Conservation (phyloP, 1,140 invertebrate species). For the Chlorops oryzae region DNA sequence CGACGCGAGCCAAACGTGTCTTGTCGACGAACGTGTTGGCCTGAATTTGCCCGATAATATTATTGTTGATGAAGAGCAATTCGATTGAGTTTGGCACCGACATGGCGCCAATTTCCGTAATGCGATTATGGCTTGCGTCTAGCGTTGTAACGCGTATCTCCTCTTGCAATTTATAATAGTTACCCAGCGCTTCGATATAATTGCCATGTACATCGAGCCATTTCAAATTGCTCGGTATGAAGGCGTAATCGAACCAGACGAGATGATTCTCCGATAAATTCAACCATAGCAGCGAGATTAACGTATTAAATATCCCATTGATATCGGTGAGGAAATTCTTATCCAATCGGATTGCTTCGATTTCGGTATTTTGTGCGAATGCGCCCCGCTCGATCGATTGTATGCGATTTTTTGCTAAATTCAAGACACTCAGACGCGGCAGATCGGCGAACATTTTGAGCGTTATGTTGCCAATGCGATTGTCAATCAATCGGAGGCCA, state of each 20-base stretch:
- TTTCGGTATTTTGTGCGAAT: slow-evolving; percentile 65
- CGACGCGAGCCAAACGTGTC: slow-evolving; percentile 69
- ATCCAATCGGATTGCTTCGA: slow-evolving; percentile 75
- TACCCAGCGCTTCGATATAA: slow-evolving; percentile 66
- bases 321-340: slow-evolving; percentile 72
- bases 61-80: slow-evolving; percentile 76
- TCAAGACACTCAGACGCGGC: slow-evolving; percentile 69
- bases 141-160: slow-evolving; percentile 61
- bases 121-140: slow-evolving; percentile 73
- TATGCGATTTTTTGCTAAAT: slow-evolving; percentile 76
- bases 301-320: slow-evolving; percentile 66
- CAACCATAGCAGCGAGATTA: slow-evolving; percentile 69
- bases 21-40: slow-evolving; percentile 75
- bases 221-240: slow-evolving; percentile 68
- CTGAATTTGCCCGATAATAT: slow-evolving; percentile 67
- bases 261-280: slow-evolving; percentile 80
- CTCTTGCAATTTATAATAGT: slow-evolving; percentile 61
- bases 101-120: slow-evolving; percentile 61
- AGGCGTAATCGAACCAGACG: slow-evolving; percentile 72
- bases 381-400: slow-evolving; percentile 65
- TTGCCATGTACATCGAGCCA: slow-evolving; percentile 81
- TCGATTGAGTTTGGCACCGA: slow-evolving; percentile 74
- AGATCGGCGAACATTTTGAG: slow-evolving; percentile 64
- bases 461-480: slow-evolving; percentile 71
- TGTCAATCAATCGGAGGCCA: slow-evolving; percentile 72